Evolutionary conservation across 2,113 vertebrate genomes (phyloP).

Genomic region (Grantiella picta): DNA sequence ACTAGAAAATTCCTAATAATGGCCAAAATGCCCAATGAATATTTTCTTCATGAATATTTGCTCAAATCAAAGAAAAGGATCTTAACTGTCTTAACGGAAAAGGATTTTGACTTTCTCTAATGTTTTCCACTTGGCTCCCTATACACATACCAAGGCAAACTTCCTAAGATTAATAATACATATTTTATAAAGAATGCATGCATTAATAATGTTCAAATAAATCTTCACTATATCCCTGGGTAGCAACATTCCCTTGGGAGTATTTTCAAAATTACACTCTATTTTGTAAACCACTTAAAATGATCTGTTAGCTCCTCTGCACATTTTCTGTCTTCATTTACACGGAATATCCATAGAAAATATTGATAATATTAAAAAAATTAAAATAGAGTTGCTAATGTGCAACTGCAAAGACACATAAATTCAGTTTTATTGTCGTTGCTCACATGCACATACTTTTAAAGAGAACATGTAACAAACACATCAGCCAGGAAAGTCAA

Average conservation of each 20-base stretch:
- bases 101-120: not conserved
- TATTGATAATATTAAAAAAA: not conserved
- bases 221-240: not conserved
- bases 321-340: not conserved
- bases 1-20: not conserved
- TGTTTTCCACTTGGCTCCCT: not conserved
- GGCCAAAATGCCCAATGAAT: not conserved
- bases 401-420: not conserved
- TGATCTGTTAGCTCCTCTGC: not conserved
- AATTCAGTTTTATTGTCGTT: not conserved
- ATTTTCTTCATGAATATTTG: not conserved
- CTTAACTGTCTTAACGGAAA: not conserved
- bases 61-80: not conserved
- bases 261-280: not conserved
- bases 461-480: not conserved
- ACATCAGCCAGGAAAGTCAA: not conserved
- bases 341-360: rapidly evolving
- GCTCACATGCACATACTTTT: not conserved
- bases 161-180: not conserved
- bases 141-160: not conserved
- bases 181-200: not conserved
- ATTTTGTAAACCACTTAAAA: not conserved
- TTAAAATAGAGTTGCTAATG: not conserved
- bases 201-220: not conserved
- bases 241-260: not conserved